A percentile compares a stretch with the other conserved stretches of the same genome.
Evolutionary conservation across 2,888 invertebrate genomes (phyloP).

Genomic region (Cartodere bifasciata): DNA sequence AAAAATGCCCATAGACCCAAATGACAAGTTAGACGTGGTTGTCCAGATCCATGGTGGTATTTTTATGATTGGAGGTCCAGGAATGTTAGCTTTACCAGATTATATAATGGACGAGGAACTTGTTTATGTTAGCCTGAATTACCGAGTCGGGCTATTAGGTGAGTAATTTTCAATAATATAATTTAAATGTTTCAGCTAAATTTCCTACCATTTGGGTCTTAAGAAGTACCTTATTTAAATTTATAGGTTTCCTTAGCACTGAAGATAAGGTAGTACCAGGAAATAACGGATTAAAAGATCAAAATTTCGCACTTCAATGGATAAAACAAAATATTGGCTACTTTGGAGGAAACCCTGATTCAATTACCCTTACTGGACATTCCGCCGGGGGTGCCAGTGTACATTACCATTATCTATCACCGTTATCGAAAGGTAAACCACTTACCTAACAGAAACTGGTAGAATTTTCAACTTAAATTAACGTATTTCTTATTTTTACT

Average conservation of each 20-base stretch:
- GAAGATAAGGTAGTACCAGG: conserved; percentile 29
- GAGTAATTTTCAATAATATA: conserved; percentile 15
- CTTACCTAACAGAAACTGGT: neutral
- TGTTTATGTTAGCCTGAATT: conserved; percentile 27
- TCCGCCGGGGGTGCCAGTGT: conserved; percentile 32
- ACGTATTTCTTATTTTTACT: conserved; percentile 4
- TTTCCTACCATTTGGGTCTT: too few relatives aligned
- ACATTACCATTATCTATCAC: conserved; percentile 30
- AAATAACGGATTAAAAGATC: conserved; percentile 32
- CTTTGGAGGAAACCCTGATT: conserved; percentile 31
- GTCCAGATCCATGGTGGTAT: conserved; percentile 38
- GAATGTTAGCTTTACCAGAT: conserved; percentile 33
- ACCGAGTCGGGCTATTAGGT: conserved; percentile 27
- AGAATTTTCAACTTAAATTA: neutral
- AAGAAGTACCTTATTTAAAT: too few relatives aligned
- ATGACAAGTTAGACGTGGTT: conserved; percentile 32
- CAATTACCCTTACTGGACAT: conserved; percentile 28
- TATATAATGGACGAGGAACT: conserved; percentile 33
- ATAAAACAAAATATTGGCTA: conserved; percentile 27
- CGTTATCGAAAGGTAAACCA: conserved; percentile 22
- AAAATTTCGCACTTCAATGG: conserved; percentile 28
- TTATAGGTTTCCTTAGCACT: conserved; percentile 29
- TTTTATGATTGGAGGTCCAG: conserved; percentile 33
- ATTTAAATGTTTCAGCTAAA: conserved; percentile 16
- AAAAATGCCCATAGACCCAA: conserved; percentile 30